A percentile compares a stretch with the other conserved stretches of the same genome.
Evolutionary conservation across 2,797 vertebrate species (phyloP).

Genomic region (Oreochromis mossambicus): DNA sequence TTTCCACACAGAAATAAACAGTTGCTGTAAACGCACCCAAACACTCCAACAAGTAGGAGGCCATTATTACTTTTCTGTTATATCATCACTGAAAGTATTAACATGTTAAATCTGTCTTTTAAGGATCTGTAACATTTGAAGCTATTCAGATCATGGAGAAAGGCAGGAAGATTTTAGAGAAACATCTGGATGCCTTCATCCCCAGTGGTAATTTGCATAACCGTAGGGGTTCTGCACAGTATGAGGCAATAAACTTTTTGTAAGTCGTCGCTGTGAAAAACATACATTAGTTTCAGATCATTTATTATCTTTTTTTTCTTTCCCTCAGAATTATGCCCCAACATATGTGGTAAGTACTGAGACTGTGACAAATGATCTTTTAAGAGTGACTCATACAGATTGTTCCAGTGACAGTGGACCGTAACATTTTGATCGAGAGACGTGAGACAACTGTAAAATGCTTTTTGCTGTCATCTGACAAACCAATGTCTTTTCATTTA

Average conservation of each 20-base stretch:
- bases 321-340: slow-evolving; percentile 73
- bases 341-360: slow-evolving; percentile 72
- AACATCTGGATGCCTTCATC: slow-evolving; percentile 69
- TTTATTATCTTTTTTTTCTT: neutral
- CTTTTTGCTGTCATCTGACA: neutral
- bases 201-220: slow-evolving; percentile 45
- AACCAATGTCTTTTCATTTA: neutral
- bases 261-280: neutral
- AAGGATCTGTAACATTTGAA: slow-evolving; percentile 39
- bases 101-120: neutral
- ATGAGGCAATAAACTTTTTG: neutral
- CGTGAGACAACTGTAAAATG: neutral
- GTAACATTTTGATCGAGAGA: neutral
- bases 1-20: neutral
- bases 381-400: neutral
- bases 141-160: slow-evolving; percentile 70
- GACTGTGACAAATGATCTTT: neutral
- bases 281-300: slow-evolving; percentile 1
- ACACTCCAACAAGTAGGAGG: neutral
- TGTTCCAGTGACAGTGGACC: neutral
- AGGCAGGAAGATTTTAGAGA: slow-evolving; percentile 65
- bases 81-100: neutral
- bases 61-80: neutral
- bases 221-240: neutral
- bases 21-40: neutral